Percentiles rank a stretch among this genome's conserved stretches.
phyloP scores from a whole-genome alignment of 1,140 invertebrate species.

The Aphidius gifuensis region DNA sequence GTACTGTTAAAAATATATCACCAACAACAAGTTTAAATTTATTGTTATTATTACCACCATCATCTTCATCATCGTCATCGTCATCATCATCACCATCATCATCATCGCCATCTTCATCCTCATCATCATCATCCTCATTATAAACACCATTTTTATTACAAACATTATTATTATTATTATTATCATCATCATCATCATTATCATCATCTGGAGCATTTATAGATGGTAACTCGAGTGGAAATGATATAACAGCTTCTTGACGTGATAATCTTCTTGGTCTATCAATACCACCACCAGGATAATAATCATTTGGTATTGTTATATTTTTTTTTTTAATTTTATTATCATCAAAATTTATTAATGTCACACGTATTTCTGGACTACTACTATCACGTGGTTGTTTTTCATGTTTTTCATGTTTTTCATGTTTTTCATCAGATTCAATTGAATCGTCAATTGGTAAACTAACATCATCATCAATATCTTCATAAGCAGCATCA shows the following conservation, averaged over 20 bases:
- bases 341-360: slow-evolving; percentile 54
- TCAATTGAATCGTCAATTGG: too few relatives aligned
- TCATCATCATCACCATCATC: slow-evolving; percentile 39
- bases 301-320: slow-evolving; percentile 26
- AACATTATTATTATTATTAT: slow-evolving; percentile 38
- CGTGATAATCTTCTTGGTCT: slow-evolving; percentile 59
- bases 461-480: too few relatives aligned
- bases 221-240: slow-evolving; percentile 63
- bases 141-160: slow-evolving; percentile 23
- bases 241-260: slow-evolving; percentile 67
- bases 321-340: background rate
- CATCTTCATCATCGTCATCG: slow-evolving; percentile 40
- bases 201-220: slow-evolving; percentile 64
- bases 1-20: slow-evolving; percentile 79
- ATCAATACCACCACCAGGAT: slow-evolving; percentile 24
- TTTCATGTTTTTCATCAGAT: too few relatives aligned
- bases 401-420: slow-evolving; percentile 8
- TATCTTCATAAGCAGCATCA: background rate
- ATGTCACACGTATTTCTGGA: slow-evolving; percentile 66
- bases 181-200: slow-evolving; percentile 52
- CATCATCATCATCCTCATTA: slow-evolving; percentile 47
- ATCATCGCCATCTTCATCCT: slow-evolving; percentile 54
- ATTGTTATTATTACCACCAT: slow-evolving; percentile 44
- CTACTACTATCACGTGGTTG: slow-evolving; percentile 37
- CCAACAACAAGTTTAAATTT: slow-evolving; percentile 55